Base-by-base conservation (phyloP, 2,797 vertebrate genomes). In the Amniataba percoides region DNA sequence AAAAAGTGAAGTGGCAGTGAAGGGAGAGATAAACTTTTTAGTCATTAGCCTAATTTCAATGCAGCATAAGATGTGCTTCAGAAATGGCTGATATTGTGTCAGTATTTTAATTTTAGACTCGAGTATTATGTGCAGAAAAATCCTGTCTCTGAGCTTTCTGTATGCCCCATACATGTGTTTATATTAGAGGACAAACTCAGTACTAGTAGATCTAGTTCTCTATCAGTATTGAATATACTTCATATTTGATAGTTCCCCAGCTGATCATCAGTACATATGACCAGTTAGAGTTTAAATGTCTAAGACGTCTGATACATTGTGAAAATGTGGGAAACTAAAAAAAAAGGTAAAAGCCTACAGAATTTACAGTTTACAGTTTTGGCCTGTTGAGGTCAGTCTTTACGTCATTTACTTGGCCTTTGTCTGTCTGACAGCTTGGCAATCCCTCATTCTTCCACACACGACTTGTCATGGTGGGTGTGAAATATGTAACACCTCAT, bases 401-500 rank as follows among this genome's bases (percentile, higher is more conserved):
- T 4, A 11, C 68, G 57, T 81, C 21, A 68, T 62, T 61, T 66
- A 27, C 16, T 46, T 27, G 63, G 19, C 10, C 2, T 15, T 43
- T n/a, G 31, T 48, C 31, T 74, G 40, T 65, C 46, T 70, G 48
- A 78, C 40, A 60, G 52, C 72, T 58, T 16, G 43, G 45, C 8
- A 5, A 53, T 45, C n/a, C 15, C 16, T 14, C 40, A 45, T 46
- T 48, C 58, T 57, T 72, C 52, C 64, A 71, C 42, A 53, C 64
- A 75, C 19, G 65, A 55, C 25, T 66, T 36, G 67, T 66, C 27
- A 16, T 46, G 62, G 68, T n/a, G 66, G 51, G 62, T 84, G 71
- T 65, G 46, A 77, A 81, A 83, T 80, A 72, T 71, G 64, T 78
- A 80, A 78, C 83, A 86, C 87, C 81, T 89, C 75, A 57, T 78